phyloP scores from a whole-genome alignment of 2,113 vertebrate genomes.

The Halcyon senegalensis region DNA sequence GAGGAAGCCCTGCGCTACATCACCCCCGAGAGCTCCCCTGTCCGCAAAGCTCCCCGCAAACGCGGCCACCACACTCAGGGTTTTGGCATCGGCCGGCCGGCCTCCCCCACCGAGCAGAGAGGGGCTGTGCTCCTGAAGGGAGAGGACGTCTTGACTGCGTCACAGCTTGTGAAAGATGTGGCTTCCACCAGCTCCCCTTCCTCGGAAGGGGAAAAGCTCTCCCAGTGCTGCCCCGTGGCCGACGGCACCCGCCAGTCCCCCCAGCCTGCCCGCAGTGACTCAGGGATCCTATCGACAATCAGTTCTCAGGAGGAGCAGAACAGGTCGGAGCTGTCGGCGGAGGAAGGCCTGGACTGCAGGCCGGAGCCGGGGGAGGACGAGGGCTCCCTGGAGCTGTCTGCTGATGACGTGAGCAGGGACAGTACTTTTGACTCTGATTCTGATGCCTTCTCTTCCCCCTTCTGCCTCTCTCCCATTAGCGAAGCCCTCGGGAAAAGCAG shows the following conservation, averaged over 20 bases:
- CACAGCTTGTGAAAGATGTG: slow-evolving; percentile 11
- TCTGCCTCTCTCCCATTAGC: slow-evolving; percentile 93
- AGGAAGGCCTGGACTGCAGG: slow-evolving; percentile 77
- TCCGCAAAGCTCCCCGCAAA: slow-evolving; percentile 84
- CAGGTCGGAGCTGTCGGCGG: slow-evolving; percentile 51
- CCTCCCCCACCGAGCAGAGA: slow-evolving; percentile 40
- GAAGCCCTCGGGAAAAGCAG: slow-evolving; percentile 89
- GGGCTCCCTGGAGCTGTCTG: slow-evolving; percentile 88
- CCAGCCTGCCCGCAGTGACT: slow-evolving; percentile 76
- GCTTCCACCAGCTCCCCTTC: background rate
- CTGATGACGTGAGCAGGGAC: slow-evolving; percentile 90
- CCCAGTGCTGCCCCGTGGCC: background rate
- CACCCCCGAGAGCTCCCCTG: slow-evolving; percentile 93
- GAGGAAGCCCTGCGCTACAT: slow-evolving; percentile 94
- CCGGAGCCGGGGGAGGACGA: slow-evolving; percentile 79
- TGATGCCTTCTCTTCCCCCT: slow-evolving; percentile 94
- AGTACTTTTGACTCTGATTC: slow-evolving; percentile 94
- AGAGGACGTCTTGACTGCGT: slow-evolving; percentile 31
- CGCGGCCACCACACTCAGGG: slow-evolving; percentile 67
- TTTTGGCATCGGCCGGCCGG: background rate
- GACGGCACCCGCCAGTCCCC: slow-evolving; percentile 37
- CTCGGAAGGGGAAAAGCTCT: slow-evolving; percentile 31
- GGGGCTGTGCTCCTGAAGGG: background rate
- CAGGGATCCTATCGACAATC: slow-evolving; percentile 47
- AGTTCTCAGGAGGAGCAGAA: slow-evolving; percentile 72